These are phyloP conservation scores for Sycophaga agraensis DNA, from an alignment of 1,140 invertebrate genomes.

Conservation along the genomic window DNA sequence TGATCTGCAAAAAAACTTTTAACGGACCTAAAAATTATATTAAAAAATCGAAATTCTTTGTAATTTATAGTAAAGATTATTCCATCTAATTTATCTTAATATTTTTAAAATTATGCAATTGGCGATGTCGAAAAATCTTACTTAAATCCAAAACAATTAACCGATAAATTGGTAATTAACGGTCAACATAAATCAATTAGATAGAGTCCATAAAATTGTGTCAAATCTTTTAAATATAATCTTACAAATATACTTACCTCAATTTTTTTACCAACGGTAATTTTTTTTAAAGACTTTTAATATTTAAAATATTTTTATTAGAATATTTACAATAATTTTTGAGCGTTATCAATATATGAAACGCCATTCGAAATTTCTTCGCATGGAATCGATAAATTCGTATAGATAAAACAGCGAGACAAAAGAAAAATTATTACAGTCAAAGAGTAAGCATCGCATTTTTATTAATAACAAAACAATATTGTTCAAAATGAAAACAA, in stretches of 20 bases:
- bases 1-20: background rate
- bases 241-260: slow-evolving; percentile 24
- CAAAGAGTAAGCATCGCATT: background rate
- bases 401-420: no score
- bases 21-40: slow-evolving; percentile 22
- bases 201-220: slow-evolving; percentile 19
- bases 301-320: slow-evolving; percentile 24
- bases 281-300: background rate
- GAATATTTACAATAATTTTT: slow-evolving; percentile 22
- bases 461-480: background rate
- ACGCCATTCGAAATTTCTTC: no score
- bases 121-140: no score
- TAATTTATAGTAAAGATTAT: no score
- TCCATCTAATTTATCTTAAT: no score
- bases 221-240: slow-evolving; percentile 23
- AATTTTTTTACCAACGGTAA: slow-evolving; percentile 12
- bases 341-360: no score
- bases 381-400: no score
- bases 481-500: background rate
- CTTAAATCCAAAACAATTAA: background rate
- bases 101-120: no score
- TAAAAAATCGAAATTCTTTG: no score
- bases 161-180: background rate
- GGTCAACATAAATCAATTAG: background rate
- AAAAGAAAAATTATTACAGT: background rate